Evolutionary conservation across 2,888 invertebrate species (phyloP), one percentile per base, ranked within the genome.

Genomic region (Oeneis ivallda): DNA sequence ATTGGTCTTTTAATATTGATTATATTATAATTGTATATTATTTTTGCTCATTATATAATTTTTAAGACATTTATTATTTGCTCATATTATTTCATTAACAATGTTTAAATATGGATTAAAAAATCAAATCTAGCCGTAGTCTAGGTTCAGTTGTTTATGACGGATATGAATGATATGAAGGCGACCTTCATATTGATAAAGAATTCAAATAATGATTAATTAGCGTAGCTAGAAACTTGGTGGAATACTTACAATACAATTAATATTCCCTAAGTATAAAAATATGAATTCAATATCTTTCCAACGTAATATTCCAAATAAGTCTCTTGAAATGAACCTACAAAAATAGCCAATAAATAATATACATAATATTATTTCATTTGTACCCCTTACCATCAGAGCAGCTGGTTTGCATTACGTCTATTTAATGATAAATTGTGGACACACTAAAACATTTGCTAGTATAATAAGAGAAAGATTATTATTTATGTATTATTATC

Each of bases 381-480:
- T 91, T 91, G 90, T 91, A 91, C 90, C 82, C 84, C 85, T 82
- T 81, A 76, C 71, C 89, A 91, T 92, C 90, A 92, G 90, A 89
- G 89, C 86, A 81, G 79, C 91, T 91, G 92, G 89, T 83, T 82
- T 80, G 54, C 69, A 59, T 49, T 68, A 70, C 64, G 54, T 68
- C 57, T 65, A 66, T 69, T 13, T 53, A 39, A 66, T 61, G 53
- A 65, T 65, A 60, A 62, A 63, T 65, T 64, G 41, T 61, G 53
- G 34, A 37, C 49, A 47, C 60, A 61, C 66, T 68, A 65, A 63
- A 70, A 62, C 68, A 69, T 69, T 70, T 71, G 59, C 43, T 59
- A 59, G 43, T 10, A 49, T 13, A 9, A 13, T 26, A 34, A 49
- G n/a, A n/a, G n/a, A n/a, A n/a, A n/a, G n/a, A n/a, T n/a, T n/a